Evolutionary conservation across 2,113 vertebrate genomes (phyloP).

Genomic region (Pelobates fuscus): DNA sequence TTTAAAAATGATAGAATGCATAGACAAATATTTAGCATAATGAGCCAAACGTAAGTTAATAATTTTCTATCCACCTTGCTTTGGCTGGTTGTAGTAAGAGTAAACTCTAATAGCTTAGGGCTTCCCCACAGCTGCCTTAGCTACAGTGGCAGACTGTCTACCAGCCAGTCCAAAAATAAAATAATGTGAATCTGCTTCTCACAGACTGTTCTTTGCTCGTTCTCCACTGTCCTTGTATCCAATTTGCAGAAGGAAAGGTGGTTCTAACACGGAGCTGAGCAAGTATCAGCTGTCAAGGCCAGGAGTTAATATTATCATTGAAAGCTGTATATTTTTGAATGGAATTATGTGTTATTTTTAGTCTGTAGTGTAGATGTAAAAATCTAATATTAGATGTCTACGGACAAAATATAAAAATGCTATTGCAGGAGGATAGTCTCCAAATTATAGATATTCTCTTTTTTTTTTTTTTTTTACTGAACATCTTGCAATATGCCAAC

Average conservation of each 20-base stretch:
- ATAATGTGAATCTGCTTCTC: constrained; percentile 2
- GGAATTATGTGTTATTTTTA: constrained; percentile 1
- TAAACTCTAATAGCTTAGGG: constrained; percentile 51
- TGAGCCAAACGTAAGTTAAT: too few relatives aligned
- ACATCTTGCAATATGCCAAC: too few relatives aligned
- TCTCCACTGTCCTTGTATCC: background rate
- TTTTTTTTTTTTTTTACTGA: too few relatives aligned
- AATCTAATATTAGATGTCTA: background rate
- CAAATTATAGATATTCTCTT: too few relatives aligned
- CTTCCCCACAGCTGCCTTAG: constrained; percentile 53
- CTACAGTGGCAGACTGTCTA: constrained; percentile 36
- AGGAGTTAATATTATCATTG: constrained; percentile 9
- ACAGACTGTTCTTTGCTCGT: background rate
- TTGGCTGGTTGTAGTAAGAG: background rate
- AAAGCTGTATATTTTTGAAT: background rate
- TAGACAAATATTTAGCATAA: too few relatives aligned
- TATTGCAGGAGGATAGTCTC: too few relatives aligned
- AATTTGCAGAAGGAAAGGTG: constrained; percentile 17
- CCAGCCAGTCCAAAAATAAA: constrained; percentile 38
- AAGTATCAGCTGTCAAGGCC: constrained; percentile 5
- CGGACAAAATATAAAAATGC: too few relatives aligned
- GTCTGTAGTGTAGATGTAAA: background rate
- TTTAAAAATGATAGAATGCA: too few relatives aligned
- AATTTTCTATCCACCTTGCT: background rate
- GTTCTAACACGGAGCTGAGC: background rate